These are phyloP conservation scores for Phorcus lineatus DNA, from an alignment of 2,888 invertebrate species.

Conservation along the genomic window DNA sequence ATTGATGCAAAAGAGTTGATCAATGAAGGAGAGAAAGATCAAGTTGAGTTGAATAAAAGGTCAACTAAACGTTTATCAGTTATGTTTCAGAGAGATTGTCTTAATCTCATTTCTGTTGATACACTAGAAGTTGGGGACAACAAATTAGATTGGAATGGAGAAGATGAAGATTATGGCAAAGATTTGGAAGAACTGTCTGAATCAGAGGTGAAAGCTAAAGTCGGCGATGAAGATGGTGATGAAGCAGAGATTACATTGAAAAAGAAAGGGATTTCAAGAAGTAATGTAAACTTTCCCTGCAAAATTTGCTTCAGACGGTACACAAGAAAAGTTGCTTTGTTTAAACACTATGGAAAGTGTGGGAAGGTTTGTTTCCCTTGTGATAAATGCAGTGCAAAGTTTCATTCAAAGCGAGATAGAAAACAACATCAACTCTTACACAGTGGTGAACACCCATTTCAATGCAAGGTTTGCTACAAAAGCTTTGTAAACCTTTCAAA, in stretches of 20 bases:
- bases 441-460: not conserved
- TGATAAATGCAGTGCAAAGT: not conserved
- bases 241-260: not conserved
- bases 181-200: not conserved
- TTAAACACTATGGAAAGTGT: not conserved
- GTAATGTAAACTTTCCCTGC: not conserved
- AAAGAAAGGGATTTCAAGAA: not conserved
- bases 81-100: not conserved
- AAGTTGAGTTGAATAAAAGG: no score
- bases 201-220: not conserved
- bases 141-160: not conserved
- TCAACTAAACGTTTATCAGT: no score
- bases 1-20: no score
- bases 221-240: not conserved
- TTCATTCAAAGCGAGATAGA: not conserved
- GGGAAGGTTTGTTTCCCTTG: conserved; percentile 13
- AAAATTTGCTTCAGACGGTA: not conserved
- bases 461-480: conserved; percentile 3
- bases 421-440: conserved; percentile 8
- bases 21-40: no score
- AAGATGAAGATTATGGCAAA: not conserved
- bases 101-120: not conserved
- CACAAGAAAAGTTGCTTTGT: not conserved
- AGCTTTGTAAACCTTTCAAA: not conserved
- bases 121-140: not conserved